Evolutionary conservation across 37 sponge, comb jelly and placozoan species (phyloP).

Genomic region (Aplysina aerophoba): DNA sequence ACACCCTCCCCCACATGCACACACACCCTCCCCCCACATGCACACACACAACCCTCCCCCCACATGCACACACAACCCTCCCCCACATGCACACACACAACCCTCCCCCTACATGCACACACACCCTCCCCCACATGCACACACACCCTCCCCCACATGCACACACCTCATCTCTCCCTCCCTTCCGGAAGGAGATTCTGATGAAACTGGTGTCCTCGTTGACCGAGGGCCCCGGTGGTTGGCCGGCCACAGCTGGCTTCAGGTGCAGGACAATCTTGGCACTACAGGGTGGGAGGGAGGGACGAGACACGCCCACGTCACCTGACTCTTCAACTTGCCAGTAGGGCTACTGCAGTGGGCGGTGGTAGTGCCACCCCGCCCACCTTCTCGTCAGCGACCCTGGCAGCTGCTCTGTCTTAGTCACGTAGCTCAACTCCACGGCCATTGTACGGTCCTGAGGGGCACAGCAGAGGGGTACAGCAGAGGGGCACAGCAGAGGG

Average conservation of each 20-base stretch:
- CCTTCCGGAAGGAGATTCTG: conserved; percentile 90
- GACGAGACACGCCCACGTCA: not conserved
- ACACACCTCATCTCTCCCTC: conserved; percentile 84
- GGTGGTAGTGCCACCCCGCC: too few relatives aligned
- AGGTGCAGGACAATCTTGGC: conserved; percentile 80
- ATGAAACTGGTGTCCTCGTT: conserved; percentile 66
- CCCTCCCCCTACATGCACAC: too few relatives aligned
- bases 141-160: not conserved
- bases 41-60: too few relatives aligned
- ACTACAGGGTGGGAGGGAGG: conserved; percentile 44
- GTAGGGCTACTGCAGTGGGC: too few relatives aligned
- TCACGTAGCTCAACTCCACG: conserved; percentile 55
- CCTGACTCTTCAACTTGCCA: not conserved
- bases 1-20: not conserved
- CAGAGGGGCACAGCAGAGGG: too few relatives aligned
- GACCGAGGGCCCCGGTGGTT: conserved; percentile 71
- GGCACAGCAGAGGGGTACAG: not conserved
- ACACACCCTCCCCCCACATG: too few relatives aligned
- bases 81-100: not conserved
- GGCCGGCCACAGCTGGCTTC: conserved; percentile 38
- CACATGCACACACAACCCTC: too few relatives aligned
- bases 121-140: too few relatives aligned
- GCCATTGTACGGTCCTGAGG: conserved; percentile 72
- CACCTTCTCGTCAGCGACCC: conserved; percentile 73
- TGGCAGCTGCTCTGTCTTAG: conserved; percentile 41